Evolutionary conservation across 2,113 vertebrate genomes (phyloP), one percentile per base, ranked within the genome.

Genomic region (Ciconia maguari): DNA sequence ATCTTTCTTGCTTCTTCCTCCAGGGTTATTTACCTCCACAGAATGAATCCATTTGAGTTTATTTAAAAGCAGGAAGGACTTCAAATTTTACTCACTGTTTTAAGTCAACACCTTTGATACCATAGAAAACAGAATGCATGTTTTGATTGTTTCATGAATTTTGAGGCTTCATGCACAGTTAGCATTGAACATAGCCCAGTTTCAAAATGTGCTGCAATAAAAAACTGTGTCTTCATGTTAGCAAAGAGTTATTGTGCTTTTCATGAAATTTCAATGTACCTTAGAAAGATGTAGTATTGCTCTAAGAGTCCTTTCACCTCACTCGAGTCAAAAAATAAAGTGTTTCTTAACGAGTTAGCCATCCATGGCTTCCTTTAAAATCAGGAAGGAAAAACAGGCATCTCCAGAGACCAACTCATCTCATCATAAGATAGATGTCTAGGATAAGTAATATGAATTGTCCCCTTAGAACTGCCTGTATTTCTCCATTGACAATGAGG

Each of bases 341-440:
- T 0, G 2, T 65, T 80, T 61, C 49, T 48, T 70, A 54, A 46
- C 38, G 8, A 79, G 6, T 12, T 66, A 44, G 5, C 41, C 9
- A 76, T 58, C 11, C 13, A 86, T 79, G 20, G 0, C n/a, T 82
- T 78, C 27, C 16, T 66, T 85, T 80, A 83, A 85, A 85, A 77
- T 72, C 38, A 76, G 26, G n/a, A 72, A 38, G 24, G 13, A 54
- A 49, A 90, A 85, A 3, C 8, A 46, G 4, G 2, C 15, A 20
- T 64, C 29, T 79, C 16, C 29, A 68, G 61, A 64, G 9, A 87
- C 16, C 13, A 49, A 19, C 24, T 29, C 3, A 49, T 54, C 36
- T 68, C 4, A 27, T 18, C 1, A 0, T 34, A 38, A 69, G 11
- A 25, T 2, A 44, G 16, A 12, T 41, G 46, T 32, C 8, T 65